Evolutionary conservation across 2,113 vertebrate genomes (phyloP), one percentile per base, ranked within the genome.

Genomic region (Charina bottae): DNA sequence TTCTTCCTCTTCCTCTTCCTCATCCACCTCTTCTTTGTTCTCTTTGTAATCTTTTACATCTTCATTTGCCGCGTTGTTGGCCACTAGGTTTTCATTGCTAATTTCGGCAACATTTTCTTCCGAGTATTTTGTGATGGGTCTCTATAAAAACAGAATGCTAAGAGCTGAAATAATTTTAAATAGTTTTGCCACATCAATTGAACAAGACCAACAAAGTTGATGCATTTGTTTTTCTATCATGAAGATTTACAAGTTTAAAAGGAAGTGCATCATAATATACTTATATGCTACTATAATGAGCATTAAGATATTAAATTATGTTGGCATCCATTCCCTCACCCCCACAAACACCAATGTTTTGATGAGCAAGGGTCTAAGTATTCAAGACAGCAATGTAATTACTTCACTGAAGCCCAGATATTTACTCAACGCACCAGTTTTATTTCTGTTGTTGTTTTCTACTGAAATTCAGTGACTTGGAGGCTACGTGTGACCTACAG

Each of bases 91-190:
- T 0, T 91, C 0, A 33, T 93, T 13, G 0, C 62, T 0, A 0
- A 78, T 5, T 28, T 92, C 15, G 0, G 13, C 0, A 0, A 19
- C 15, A 23, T 92, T 89, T 55, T 92, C 96, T 94, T 96, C 95
- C 19, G 4, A 6, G 10, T 93, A 93, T 37, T 96, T 95, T 0
- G 0, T 59, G n/a, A 93, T 1, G 0, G 68, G 95, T 95, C 91
- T 97, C 98, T 98, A 91, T 60, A 95, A 87, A 96, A 87, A 97
- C 78, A 96, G 92, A 96, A 94, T 83, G 88, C 93, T 93, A 92
- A 94, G 64, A 94, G 94, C 72, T 96, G 93, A 96, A 93, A 92
- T 55, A 87, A 88, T 54, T 11, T 62, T 91, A 92, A 2, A 0
- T 0, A 1, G 17, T 87, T 95, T 90, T 83, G 46, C 33, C 85